phyloP scores from a whole-genome alignment of 2,888 invertebrate genomes.

The Cosmia trapezina region DNA sequence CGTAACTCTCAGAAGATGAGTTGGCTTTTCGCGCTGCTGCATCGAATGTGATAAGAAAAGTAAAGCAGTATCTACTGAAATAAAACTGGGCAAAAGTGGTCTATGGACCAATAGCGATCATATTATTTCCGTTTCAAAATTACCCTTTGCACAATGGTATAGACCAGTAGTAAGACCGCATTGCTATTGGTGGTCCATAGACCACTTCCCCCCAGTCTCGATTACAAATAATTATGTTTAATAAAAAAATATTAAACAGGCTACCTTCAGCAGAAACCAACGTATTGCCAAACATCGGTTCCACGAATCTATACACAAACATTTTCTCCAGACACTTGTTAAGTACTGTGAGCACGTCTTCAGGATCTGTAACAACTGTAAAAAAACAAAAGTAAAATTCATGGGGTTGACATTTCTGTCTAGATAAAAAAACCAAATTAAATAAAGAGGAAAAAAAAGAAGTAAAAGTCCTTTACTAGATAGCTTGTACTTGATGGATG shows the following conservation, averaged over 20 bases:
- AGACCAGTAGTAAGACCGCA: neutral
- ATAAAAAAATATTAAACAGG: neutral
- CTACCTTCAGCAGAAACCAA: constrained; percentile 54
- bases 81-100: neutral
- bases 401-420: no score
- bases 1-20: no score
- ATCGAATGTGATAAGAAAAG: neutral
- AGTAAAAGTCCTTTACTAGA: no score
- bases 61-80: neutral
- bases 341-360: constrained; percentile 43
- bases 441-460: no score
- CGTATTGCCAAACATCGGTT: constrained; percentile 54
- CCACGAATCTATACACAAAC: constrained; percentile 53
- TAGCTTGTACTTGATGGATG: no score
- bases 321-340: constrained; percentile 59
- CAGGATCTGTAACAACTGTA: constrained; percentile 59
- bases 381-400: neutral
- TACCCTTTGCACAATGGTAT: no score
- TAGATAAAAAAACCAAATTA: no score
- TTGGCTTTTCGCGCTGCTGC: no score
- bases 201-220: neutral
- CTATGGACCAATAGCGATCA: neutral
- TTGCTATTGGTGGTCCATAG: neutral
- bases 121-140: neutral
- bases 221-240: neutral